Conservation (phyloP, 2,888 invertebrate genomes). For the Latrodectus elegans region DNA sequence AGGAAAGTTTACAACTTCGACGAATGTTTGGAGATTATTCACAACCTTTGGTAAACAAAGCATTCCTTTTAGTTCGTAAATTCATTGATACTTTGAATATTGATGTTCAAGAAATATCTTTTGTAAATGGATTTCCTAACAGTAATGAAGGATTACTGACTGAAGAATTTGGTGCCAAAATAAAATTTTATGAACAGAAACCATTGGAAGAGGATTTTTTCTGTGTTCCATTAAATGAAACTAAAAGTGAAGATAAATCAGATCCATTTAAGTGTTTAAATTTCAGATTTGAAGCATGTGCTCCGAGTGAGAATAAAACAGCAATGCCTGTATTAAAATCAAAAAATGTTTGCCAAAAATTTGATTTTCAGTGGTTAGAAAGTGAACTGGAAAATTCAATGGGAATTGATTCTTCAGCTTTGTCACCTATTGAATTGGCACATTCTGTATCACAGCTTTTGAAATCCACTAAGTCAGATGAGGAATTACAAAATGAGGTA, state of each 20-base stretch:
- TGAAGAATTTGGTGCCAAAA: conserved; percentile 69
- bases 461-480: conserved; percentile 80
- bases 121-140: conserved; percentile 43
- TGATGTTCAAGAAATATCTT: conserved; percentile 35
- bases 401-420: conserved; percentile 72
- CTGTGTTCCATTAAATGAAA: conserved; percentile 26
- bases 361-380: conserved; percentile 76
- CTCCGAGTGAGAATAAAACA: neutral
- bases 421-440: conserved; percentile 78
- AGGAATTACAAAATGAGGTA: conserved; percentile 84
- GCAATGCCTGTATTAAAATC: neutral
- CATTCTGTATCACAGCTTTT: conserved; percentile 80
- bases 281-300: conserved; percentile 43
- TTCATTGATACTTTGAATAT: conserved; percentile 39
- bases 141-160: conserved; percentile 15
- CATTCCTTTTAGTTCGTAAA: conserved; percentile 78
- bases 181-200: conserved; percentile 41
- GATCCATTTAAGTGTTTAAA: conserved; percentile 37
- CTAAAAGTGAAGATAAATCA: conserved; percentile 8
- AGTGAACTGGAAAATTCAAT: conserved; percentile 78
- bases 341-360: conserved; percentile 10
- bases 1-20: conserved; percentile 79
- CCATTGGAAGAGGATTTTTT: conserved; percentile 55
- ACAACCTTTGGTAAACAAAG: conserved; percentile 78
- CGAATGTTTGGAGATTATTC: conserved; percentile 80